Evolutionary conservation across 1,140 invertebrate species (phyloP).

Genomic region (Dryas iulia): DNA sequence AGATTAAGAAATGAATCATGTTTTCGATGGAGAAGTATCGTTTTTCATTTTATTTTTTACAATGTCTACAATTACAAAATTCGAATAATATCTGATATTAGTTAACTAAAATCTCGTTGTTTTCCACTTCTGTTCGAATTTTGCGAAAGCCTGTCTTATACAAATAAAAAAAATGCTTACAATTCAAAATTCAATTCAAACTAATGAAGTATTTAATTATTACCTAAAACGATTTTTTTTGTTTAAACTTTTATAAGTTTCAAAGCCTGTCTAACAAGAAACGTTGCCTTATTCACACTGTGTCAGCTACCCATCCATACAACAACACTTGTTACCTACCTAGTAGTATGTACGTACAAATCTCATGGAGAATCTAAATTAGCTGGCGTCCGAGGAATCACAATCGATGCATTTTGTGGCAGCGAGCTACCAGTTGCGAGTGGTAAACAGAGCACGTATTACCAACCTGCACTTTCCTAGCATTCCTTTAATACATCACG

Average conservation of each 20-base stretch:
- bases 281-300: background rate
- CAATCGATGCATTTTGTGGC: slow-evolving; percentile 57
- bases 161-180: no score
- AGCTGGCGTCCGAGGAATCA: slow-evolving; percentile 57
- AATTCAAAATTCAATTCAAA: no score
- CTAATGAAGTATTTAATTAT: no score
- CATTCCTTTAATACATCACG: slow-evolving; percentile 44
- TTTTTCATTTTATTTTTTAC: no score
- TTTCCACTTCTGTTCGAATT: no score
- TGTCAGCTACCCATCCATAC: background rate
- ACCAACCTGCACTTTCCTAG: slow-evolving; percentile 55
- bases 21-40: no score
- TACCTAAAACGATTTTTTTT: background rate
- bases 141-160: no score
- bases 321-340: background rate
- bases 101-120: no score
- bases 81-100: no score
- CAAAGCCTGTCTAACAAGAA: background rate
- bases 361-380: slow-evolving; percentile 63
- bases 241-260: background rate
- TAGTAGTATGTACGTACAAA: slow-evolving; percentile 29
- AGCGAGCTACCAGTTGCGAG: no score
- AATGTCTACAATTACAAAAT: no score
- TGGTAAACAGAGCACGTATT: slow-evolving; percentile 56
- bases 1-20: no score